Evolutionary conservation across 2,113 vertebrate species (phyloP), one percentile per base, ranked within the genome.

Genomic region (Tor tambroides): DNA sequence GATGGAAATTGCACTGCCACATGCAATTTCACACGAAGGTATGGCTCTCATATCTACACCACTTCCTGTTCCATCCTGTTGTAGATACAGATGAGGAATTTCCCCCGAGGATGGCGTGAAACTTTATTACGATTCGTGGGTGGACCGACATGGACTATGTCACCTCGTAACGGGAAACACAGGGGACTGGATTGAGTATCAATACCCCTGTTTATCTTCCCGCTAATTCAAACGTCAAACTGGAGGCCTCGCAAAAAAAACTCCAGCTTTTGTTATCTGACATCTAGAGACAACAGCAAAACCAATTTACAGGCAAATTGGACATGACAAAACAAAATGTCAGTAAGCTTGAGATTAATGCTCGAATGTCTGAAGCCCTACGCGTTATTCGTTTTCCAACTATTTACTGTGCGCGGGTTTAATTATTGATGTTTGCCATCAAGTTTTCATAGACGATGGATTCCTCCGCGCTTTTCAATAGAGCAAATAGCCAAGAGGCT

Each of bases 1-100:
- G 84, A 91, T 94, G 92, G 91, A 94, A 94, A 95, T 94, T 95
- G 92, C 87, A 88, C 92, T 94, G 93, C 91, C 95, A 94, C 91
- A 92, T 93, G 89, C 89, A 92, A 93, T 94, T 91, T 94, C 92
- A 92, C 85, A 87, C 77, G 15, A 87, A 91, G 67, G 77, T 51
- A 49, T 54, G 14, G 76, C 87, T 83, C 43, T 54, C 77, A 74
- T 54, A 51, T 63, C 67, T 35, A 8, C 63, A 85, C 83, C 69
- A 86, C 51, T 87, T 88, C 74, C 79, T 77, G 63, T 83, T 78
- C 9, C 1, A 49, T 63, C 61, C 69, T 54, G 71, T 86, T 86
- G 30, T 41, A 26, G 46, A 84, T 59, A 30, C 41, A 80, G 72
- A 78, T 59, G 41, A 63, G 7, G 51, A 69, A 87, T 87, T 79